phyloP scores from a whole-genome alignment of 1,140 invertebrate species.

The Drosophila littoralis region DNA sequence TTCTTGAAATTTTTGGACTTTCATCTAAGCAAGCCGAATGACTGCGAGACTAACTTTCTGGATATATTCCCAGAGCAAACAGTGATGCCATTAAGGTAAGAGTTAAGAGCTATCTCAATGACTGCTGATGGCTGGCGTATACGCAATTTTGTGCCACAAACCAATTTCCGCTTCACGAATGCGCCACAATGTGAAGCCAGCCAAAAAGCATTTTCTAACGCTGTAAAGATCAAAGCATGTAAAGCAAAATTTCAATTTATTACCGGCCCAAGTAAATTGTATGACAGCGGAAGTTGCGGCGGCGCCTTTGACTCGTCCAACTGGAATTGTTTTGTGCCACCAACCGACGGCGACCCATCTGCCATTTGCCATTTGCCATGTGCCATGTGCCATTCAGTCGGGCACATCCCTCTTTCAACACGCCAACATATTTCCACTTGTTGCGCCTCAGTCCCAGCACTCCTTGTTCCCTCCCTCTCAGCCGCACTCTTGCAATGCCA shows the following conservation, averaged over 20 bases:
- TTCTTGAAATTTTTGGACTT: conserved; percentile 89
- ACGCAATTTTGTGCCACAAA: conserved; percentile 51
- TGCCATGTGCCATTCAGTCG: conserved; percentile 27
- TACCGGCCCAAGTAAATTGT: conserved; percentile 72
- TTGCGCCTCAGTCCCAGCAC: conserved; percentile 8
- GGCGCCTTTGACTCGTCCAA: conserved; percentile 56
- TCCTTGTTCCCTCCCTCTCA: background rate
- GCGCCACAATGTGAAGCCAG: conserved; percentile 43
- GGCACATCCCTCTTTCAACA: conserved; percentile 24
- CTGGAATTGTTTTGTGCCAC: conserved; percentile 34
- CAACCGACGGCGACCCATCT: conserved; percentile 5
- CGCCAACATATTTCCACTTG: conserved; percentile 42
- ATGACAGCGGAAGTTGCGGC: conserved; percentile 66
- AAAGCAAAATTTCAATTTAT: conserved; percentile 76
- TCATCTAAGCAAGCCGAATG: conserved; percentile 90
- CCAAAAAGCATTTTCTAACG: conserved; percentile 44
- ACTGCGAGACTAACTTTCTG: conserved; percentile 93
- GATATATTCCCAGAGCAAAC: conserved; percentile 90
- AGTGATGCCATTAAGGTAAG: conserved; percentile 86
- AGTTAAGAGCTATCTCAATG: conserved; percentile 9
- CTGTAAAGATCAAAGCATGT: conserved; percentile 68
- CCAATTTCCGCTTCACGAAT: conserved; percentile 68
- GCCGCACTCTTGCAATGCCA: background rate
- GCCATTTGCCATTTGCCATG: conserved; percentile 12
- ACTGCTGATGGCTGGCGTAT: conserved; percentile 24